Conservation (phyloP, 2,888 invertebrate genomes). For the Nymphalis urticae region DNA sequence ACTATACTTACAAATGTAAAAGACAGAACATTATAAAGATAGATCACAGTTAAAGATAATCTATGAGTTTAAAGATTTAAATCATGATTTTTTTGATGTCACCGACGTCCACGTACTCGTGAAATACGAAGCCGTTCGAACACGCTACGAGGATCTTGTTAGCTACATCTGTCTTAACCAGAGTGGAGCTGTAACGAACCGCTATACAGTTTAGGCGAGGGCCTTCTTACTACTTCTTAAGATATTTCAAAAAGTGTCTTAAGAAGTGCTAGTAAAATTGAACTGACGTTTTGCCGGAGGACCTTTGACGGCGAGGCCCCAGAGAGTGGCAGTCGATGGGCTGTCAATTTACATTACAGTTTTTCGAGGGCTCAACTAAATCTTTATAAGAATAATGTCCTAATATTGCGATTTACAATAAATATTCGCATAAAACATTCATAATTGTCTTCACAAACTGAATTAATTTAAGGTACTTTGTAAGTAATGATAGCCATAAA, state of each 20-base stretch:
- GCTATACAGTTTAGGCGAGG: not conserved
- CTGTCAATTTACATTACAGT: not conserved
- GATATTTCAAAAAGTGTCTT: constrained; percentile 1
- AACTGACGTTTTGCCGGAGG: not conserved
- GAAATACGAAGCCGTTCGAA: constrained; percentile 17
- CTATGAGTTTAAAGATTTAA: not conserved
- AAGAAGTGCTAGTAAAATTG: constrained; percentile 3
- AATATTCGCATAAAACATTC: too few relatives aligned
- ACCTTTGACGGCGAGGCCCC: not conserved
- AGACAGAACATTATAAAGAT: too few relatives aligned
- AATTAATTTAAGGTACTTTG: too few relatives aligned
- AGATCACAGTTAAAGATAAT: not conserved
- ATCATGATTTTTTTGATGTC: not conserved
- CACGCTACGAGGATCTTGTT: constrained; percentile 23
- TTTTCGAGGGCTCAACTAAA: not conserved
- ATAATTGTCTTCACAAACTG: too few relatives aligned
- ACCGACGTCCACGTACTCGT: constrained; percentile 3
- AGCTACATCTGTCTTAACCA: constrained; percentile 23
- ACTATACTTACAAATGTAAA: too few relatives aligned
- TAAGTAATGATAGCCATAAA: too few relatives aligned
- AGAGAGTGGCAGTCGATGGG: not conserved
- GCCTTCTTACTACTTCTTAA: too few relatives aligned
- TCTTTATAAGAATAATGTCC: not conserved
- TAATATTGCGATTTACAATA: not conserved
- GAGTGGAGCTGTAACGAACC: constrained; percentile 14